Evolutionary conservation across 2,113 vertebrate species (phyloP), one percentile per base, ranked within the genome.

Genomic region (Oxygymnocypris stewartii): DNA sequence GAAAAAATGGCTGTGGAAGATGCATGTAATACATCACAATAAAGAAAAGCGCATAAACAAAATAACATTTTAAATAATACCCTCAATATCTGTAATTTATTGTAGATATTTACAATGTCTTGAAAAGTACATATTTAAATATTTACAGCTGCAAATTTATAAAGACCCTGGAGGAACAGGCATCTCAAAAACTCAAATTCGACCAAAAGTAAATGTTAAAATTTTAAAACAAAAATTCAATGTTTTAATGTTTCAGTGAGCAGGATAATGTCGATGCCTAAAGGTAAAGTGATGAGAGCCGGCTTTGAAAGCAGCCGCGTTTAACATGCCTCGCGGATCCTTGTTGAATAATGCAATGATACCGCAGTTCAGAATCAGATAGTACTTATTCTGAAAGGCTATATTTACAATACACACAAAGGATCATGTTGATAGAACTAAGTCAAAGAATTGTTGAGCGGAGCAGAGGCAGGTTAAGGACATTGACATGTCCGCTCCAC

Each of bases 331-430:
- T 79, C 14, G 4, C 8, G 69, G 82, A 81, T 78, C 75, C 42
- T 20, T 49, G 9, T 59, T 82, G 69, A 69, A 82, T 89, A 88
- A 88, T 84, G 80, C 9, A 80, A 61, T 23, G 54, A 81, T 42
- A 61, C 49, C 3, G 49, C 57, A 37, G 77, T 69, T 31, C 28
- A 31, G 28, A 31, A 31, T 31, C 28, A 31, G 28, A 31, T 31
- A 31, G 28, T 31, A 31, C 47, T 76, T n/a, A 47, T 76, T 81
- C 49, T 84, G 80, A 81, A 84, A 69, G 82, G 59, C 74, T 69
- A 74, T 69, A 87, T 83, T 81, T 86, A 87, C 81, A 67, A 84
- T 82, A 14, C 76, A 80, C 74, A 89, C 87, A 84, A 87, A 89
- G 35, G 80, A 84, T 51, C 25, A 47, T 79, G 84, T 85, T 87